Evolutionary conservation across 2,113 vertebrate genomes (phyloP).

Genomic region (Apistogramma diplotaenia): DNA sequence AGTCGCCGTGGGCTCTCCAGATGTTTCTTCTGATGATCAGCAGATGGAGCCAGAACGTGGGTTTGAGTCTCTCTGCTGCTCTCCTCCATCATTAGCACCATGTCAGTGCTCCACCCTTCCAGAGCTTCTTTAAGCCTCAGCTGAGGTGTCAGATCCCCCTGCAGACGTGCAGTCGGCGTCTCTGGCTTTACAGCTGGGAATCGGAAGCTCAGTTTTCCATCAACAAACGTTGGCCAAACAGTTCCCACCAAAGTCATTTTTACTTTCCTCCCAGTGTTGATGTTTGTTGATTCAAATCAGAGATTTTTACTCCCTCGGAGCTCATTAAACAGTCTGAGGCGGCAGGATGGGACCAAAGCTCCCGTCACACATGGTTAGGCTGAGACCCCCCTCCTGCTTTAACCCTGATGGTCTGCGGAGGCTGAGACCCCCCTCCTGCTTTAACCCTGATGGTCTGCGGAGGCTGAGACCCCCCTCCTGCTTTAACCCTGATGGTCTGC

Average conservation of each 20-base stretch:
- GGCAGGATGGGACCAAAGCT: background rate
- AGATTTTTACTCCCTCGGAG: background rate
- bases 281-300: background rate
- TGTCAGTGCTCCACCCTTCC: no score
- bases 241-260: background rate
- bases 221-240: background rate
- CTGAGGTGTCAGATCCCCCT: background rate
- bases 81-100: background rate
- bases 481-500: background rate
- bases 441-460: background rate
- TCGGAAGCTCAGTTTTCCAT: background rate
- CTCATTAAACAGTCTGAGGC: background rate
- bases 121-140: background rate
- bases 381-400: background rate
- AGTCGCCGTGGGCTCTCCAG: constrained; percentile 18
- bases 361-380: background rate
- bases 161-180: background rate
- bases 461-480: background rate
- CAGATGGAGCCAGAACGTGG: background rate
- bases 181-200: background rate
- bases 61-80: background rate
- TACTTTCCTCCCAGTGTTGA: background rate
- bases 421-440: no score
- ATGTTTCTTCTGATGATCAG: constrained; percentile 17
- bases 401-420: no score